Evolutionary conservation across 2,797 vertebrate species (phyloP).

Genomic region (Melanotaenia boesemani): DNA sequence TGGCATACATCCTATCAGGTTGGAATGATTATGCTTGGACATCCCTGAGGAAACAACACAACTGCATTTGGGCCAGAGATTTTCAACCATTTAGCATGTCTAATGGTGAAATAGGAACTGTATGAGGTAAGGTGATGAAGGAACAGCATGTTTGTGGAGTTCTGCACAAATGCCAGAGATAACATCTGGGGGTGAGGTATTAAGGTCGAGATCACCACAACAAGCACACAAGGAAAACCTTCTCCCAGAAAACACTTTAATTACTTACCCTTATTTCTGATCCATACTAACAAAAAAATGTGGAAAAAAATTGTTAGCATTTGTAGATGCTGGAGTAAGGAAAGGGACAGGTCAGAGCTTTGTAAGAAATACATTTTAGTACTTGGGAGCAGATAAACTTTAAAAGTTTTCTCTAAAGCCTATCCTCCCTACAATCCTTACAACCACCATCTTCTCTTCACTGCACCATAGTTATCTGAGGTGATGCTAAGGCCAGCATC

Average conservation of each 20-base stretch:
- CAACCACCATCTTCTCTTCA: background rate
- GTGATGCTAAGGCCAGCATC: background rate
- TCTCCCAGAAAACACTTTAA: slow-evolving; percentile 5
- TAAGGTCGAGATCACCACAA: slow-evolving; percentile 28
- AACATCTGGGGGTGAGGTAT: slow-evolving; percentile 20
- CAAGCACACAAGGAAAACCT: slow-evolving; percentile 15
- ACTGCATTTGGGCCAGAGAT: slow-evolving; percentile 28
- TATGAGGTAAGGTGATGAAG: slow-evolving; percentile 42
- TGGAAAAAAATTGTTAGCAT: slow-evolving; percentile 1
- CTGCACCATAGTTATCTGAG: background rate
- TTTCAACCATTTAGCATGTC: slow-evolving; percentile 29
- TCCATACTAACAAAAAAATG: background rate
- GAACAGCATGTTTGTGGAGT: slow-evolving; percentile 27
- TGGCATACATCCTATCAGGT: slow-evolving; percentile 38
- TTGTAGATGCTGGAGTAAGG: slow-evolving; percentile 10
- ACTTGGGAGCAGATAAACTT: background rate
- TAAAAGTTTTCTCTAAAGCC: slow-evolving; percentile 7
- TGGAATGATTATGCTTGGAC: slow-evolving; percentile 36
- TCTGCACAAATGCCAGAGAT: slow-evolving; percentile 49
- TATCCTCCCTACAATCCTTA: background rate
- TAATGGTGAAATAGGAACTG: slow-evolving; percentile 41
- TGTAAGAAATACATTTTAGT: background rate
- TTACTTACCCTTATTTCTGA: slow-evolving; percentile 6
- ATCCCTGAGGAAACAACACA: slow-evolving; percentile 34
- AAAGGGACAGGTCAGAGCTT: background rate